These are phyloP conservation scores for Tetranychus urticae DNA, from an alignment of 1,140 invertebrate genomes.

Conservation along the genomic window DNA sequence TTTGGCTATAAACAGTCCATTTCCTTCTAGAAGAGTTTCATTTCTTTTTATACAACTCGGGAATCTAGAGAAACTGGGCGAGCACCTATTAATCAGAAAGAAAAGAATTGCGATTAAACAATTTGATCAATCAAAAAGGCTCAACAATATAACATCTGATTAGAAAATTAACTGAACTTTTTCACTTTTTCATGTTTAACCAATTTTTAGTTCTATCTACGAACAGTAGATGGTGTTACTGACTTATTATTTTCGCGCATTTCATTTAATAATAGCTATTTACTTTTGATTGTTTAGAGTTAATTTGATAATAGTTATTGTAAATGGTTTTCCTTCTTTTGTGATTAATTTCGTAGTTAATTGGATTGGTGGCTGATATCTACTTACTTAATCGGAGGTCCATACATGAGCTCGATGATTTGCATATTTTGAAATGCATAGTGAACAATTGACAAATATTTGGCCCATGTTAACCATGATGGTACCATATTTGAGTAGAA, in stretches of 20 bases:
- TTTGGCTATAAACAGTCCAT: constrained; percentile 29
- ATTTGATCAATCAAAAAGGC: too few relatives aligned
- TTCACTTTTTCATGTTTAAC: too few relatives aligned
- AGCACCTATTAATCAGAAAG: constrained; percentile 29
- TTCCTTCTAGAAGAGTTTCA: neutral
- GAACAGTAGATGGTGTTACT: too few relatives aligned
- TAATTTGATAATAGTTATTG: too few relatives aligned
- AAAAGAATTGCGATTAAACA: neutral
- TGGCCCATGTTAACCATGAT: constrained; percentile 49
- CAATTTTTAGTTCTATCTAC: too few relatives aligned
- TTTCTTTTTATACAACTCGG: constrained; percentile 28
- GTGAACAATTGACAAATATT: constrained; percentile 47
- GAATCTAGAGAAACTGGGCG: constrained; percentile 35
- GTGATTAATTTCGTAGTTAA: neutral
- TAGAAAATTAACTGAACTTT: too few relatives aligned
- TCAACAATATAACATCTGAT: too few relatives aligned
- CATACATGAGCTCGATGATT: constrained; percentile 50
- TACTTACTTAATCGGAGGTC: constrained; percentile 38
- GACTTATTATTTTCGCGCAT: too few relatives aligned
- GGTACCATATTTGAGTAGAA: constrained; percentile 54
- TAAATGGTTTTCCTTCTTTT: neutral
- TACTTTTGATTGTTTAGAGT: too few relatives aligned
- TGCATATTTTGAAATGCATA: constrained; percentile 69
- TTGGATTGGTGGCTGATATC: neutral
- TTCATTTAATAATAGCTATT: too few relatives aligned